Evolutionary conservation across 2,888 invertebrate species (phyloP), one percentile per base, ranked within the genome.

Genomic region (Tenthredo livida): DNA sequence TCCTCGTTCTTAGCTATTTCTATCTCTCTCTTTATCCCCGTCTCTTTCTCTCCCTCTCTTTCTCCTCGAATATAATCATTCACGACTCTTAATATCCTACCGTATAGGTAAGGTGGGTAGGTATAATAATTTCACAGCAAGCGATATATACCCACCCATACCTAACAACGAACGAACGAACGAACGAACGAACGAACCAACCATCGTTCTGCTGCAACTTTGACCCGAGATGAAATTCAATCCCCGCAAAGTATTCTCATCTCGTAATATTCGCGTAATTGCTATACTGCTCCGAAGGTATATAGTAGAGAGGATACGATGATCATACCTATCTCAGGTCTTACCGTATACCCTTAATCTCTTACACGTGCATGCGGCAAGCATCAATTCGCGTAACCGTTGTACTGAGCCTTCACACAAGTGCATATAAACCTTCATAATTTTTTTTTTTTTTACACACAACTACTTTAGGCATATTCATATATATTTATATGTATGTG

Each of bases 221-320:
- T 40, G 43, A 40, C 72, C 72, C 72, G 40, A 43, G n/a, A 25
- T 73, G 72, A 73, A 73, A 73, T 73, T 73, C 72, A 73, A 73
- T 73, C 72, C 72, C 40, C 43, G 67, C 21, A 17, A 37, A 80
- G 21, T 40, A 80, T 61, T 25, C 40, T n/a, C 80, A 40, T 15
- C 75, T 75, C 15, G 58, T 61, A 61, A 80, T 50, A 61, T 80
- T 80, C 80, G 21, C 72, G 80, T 61, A 61, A 80, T 80, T 80
- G 80, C 80, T 40, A 72, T 33, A 72, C n/a, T 72, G 25, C 25
- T 61, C n/a, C 4, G 12, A 12, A 61, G 61, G 61, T 61, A 61
- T 29, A 29, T 29, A 29, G 12, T 25, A 61, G 25, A 25, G 10
- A 61, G 21, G 21, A 61, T 25, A 61, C 61, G 61, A 25, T 61